Evolutionary conservation across 92 coral and sea anemone genomes (phyloP), one percentile per base, ranked within the genome.

Genomic region (Parazoanthus swiftii): DNA sequence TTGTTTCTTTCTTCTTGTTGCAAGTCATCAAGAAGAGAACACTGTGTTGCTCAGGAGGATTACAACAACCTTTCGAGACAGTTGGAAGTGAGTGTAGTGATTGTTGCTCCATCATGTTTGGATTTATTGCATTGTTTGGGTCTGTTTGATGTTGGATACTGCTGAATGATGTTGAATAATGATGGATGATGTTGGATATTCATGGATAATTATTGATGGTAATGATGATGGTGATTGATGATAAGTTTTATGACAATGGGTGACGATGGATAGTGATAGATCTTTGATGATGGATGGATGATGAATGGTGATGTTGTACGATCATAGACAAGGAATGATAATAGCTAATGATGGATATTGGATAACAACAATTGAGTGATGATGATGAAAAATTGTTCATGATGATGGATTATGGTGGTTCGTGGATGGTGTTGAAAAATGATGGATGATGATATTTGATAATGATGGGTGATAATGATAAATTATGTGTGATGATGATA

Each of bases 21-120:
- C 35, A 59, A 59, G 54, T 82, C 72, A 86, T 93, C 95, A 84
- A 90, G 91, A 73, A 89, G 82, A 51, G 96, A 95, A 66, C 88
- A 91, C 50, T 87, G 89, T 58, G 90, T 95, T 44, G 67, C 98
- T 2, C 89, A 89, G 20, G 93, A 92, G 71, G 98, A 95, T 33
- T 93, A 93, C 79, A 95, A 90, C 76, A 95, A 89, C 78, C 16
- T 95, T n/a, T 85, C 85, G 39, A 90, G 94, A 85, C 91, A 95
- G 86, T 89, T 95, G 26, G 98, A 95, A 91, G 98, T 95, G 48
- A 80, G 89, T 72, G 77, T 77, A 21, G 6, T 21, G 13, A 11
- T 18, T 36, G 14, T 76, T 54, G 8, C 1, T 8, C 51, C 11
- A n/a, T 3, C 54, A 15, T 65, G 63, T 2, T 0, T 56, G 20